Conservation (phyloP, 2,113 vertebrate species). For the Isichthys henryi region DNA sequence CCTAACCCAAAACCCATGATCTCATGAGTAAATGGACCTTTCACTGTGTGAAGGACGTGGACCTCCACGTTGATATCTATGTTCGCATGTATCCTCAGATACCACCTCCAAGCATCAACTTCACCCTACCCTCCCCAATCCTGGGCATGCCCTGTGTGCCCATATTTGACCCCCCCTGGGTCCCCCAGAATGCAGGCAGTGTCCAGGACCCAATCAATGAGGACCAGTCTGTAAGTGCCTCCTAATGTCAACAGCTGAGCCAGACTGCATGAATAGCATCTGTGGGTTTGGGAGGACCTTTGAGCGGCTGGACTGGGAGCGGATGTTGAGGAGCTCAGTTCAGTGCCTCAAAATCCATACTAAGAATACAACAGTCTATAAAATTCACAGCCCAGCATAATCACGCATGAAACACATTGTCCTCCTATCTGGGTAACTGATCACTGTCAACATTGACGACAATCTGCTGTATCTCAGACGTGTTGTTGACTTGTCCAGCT, state of each 20-base stretch:
- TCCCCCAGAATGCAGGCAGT: conserved; percentile 90
- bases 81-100: conserved; percentile 61
- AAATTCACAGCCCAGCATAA: not conserved
- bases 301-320: not conserved
- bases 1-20: not conserved
- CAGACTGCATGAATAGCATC: not conserved
- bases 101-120: conserved; percentile 97
- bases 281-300: not conserved
- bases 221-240: conserved; percentile 86
- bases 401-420: not conserved
- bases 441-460: not conserved
- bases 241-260: not conserved
- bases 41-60: not conserved
- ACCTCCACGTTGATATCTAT: not conserved
- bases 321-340: not conserved
- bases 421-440: not conserved
- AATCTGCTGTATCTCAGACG: not conserved
- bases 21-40: not conserved
- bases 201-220: conserved; percentile 96
- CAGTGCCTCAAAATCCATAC: not conserved
- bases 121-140: conserved; percentile 93
- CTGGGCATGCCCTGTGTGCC: conserved; percentile 97
- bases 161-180: conserved; percentile 97
- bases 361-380: not conserved
- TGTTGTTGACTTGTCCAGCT: not conserved